Percentiles rank a stretch among this genome's conserved stretches.
Conservation (phyloP, 64 coral and sea anemone genomes). For the Pachyseris speciosa region DNA sequence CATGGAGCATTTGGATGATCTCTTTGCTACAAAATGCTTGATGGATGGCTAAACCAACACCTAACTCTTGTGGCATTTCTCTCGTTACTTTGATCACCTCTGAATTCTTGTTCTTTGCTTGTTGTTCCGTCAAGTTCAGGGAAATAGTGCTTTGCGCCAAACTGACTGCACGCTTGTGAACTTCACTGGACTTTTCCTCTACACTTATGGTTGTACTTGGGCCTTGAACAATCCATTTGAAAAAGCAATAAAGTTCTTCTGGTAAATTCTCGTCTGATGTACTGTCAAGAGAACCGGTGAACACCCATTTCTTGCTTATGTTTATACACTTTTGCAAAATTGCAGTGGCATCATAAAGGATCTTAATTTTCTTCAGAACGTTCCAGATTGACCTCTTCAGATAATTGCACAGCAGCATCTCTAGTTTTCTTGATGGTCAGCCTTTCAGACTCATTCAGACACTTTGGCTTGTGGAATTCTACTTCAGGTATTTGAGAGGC, state of each 20-base stretch:
- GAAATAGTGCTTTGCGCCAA: conserved; percentile 26
- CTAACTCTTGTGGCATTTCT: conserved; percentile 39
- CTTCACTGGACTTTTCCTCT: conserved; percentile 2
- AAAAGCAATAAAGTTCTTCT: conserved; percentile 38
- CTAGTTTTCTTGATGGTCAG: conserved; percentile 9
- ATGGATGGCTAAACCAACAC: conserved; percentile 30
- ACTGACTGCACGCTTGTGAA: conserved; percentile 21
- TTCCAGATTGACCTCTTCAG: conserved; percentile 15
- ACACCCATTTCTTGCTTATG: conserved; percentile 23
- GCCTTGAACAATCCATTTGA: conserved; percentile 4
- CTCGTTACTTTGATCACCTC: neutral
- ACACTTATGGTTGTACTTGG: neutral
- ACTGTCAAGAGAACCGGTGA: conserved; percentile 33
- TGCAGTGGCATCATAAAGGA: conserved; percentile 15
- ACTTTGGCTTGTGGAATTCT: conserved; percentile 32
- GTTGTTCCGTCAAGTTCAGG: neutral
- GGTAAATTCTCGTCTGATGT: conserved; percentile 20
- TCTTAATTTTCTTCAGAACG: conserved; percentile 18
- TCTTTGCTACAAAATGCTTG: conserved; percentile 44
- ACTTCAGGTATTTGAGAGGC: neutral
- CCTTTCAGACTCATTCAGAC: conserved; percentile 25
- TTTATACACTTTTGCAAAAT: conserved; percentile 10
- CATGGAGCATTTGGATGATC: conserved; percentile 1
- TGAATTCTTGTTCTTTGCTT: conserved; percentile 25
- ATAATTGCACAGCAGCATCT: conserved; percentile 18